Evolutionary conservation across 64 coral and sea anemone species (phyloP).

Genomic region (Pachyseris speciosa): DNA sequence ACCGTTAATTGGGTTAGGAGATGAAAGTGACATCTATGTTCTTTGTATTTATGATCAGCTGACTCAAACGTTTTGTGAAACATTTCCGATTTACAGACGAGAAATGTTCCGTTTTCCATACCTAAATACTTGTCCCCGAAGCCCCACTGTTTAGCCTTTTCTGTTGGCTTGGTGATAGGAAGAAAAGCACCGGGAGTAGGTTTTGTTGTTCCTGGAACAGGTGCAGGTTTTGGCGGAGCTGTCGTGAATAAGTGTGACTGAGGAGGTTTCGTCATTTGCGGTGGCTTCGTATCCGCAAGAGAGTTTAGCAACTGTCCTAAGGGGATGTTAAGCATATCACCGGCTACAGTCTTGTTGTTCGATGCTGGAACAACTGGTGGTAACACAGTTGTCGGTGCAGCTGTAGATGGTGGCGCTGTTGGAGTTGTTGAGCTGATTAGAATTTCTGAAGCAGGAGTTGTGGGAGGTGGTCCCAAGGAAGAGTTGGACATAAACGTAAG

Average conservation of each 20-base stretch:
- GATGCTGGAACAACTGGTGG: background rate
- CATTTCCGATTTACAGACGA: no score
- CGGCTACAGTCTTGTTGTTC: background rate
- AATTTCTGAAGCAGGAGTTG: background rate
- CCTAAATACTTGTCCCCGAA: constrained; percentile 76
- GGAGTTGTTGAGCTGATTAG: background rate
- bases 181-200: background rate
- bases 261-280: background rate
- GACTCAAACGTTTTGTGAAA: no score
- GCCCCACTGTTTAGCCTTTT: constrained; percentile 43
- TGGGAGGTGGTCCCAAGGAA: background rate
- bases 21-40: no score
- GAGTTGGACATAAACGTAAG: background rate
- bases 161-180: background rate
- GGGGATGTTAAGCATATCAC: background rate
- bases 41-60: no score
- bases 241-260: background rate
- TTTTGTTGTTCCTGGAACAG: background rate
- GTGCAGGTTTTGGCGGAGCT: background rate
- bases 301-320: background rate
- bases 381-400: background rate
- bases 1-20: no score
- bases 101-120: background rate
- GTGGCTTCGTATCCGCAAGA: background rate
- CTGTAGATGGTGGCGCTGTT: background rate